A percentile compares a stretch with the other conserved stretches of the same genome.
phyloP scores from a whole-genome alignment of 2,888 invertebrate genomes.

The Tiliacea aurago region DNA sequence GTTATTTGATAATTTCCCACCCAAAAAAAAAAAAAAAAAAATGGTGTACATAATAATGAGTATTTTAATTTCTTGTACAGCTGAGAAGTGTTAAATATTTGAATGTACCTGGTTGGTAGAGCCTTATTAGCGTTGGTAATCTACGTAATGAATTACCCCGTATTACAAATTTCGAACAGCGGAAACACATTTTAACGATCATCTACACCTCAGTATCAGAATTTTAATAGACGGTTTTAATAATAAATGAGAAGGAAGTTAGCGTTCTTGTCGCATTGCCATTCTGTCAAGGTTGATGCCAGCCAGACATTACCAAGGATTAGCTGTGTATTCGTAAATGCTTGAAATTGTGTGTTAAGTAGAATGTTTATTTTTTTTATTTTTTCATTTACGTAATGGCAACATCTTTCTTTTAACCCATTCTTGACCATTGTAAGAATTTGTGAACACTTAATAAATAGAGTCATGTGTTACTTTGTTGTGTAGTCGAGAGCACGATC shows the following conservation, averaged over 20 bases:
- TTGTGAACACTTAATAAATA: too few species aligned
- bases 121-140: too few species aligned
- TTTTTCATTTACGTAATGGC: neutral
- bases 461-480: too few species aligned
- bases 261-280: slow-evolving; percentile 46
- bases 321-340: slow-evolving; percentile 9
- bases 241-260: slow-evolving; percentile 47
- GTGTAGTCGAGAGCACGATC: too few species aligned
- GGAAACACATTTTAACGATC: slow-evolving; percentile 11
- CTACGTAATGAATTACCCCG: neutral
- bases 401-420: neutral
- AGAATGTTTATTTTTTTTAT: neutral
- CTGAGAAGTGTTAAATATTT: too few species aligned
- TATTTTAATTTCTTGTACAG: too few species aligned
- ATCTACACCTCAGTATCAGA: neutral
- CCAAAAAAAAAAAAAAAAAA: too few species aligned
- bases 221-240: slow-evolving; percentile 30
- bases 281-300: slow-evolving; percentile 49
- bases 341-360: slow-evolving; percentile 1
- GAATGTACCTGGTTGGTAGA: too few species aligned
- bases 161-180: slow-evolving; percentile 11
- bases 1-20: too few species aligned
- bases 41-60: too few species aligned
- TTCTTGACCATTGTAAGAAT: too few species aligned
- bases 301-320: slow-evolving; percentile 35